Evolutionary conservation across 2,113 vertebrate species (phyloP).

Genomic region (Leucoraja erinaceus): DNA sequence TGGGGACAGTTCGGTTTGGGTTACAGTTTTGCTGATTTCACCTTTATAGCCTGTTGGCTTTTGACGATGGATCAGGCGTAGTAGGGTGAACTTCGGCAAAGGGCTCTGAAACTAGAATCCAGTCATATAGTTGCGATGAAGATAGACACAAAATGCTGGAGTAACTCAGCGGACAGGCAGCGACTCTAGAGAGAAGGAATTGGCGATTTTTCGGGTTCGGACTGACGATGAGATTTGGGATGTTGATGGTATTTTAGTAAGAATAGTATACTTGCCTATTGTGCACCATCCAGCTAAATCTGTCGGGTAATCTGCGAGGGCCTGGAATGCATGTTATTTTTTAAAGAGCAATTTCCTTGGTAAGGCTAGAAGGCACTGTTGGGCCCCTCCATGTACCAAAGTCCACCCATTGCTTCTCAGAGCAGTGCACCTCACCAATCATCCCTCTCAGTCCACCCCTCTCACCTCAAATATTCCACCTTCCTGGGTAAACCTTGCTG

Average conservation of each 20-base stretch:
- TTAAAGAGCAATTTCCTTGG: not conserved
- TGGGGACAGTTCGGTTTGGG: not conserved
- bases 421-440: not conserved
- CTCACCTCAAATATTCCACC: too few relatives aligned
- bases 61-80: not conserved
- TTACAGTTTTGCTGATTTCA: not conserved
- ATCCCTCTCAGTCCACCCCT: not conserved
- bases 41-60: not conserved
- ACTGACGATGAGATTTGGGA: too few relatives aligned
- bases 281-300: not conserved
- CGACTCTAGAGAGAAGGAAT: too few relatives aligned
- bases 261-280: not conserved
- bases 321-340: not conserved
- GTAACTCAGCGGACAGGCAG: too few relatives aligned
- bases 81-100: too few relatives aligned
- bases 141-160: too few relatives aligned
- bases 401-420: not conserved
- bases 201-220: too few relatives aligned
- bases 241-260: not conserved
- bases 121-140: not conserved
- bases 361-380: not conserved
- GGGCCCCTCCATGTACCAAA: not conserved
- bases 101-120: not conserved
- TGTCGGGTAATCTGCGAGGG: not conserved
- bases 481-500: not conserved